Evolutionary conservation across 2,113 vertebrate genomes (phyloP), one percentile per base, ranked within the genome.

Genomic region (Hippocampus barbouri): DNA sequence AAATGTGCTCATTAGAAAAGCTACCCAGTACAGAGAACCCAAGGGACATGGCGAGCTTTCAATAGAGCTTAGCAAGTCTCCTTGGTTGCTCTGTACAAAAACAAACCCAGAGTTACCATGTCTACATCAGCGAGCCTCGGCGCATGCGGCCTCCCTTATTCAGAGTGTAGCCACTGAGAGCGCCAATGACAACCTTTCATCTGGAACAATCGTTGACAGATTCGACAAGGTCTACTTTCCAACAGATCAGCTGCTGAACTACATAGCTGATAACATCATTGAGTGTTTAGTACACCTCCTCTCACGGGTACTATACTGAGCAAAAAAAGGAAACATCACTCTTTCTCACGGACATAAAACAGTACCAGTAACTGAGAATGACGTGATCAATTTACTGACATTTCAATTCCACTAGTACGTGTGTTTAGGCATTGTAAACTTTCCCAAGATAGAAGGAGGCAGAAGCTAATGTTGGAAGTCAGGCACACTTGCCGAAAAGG

Each of bases 41-140:
- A 74, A 67, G 23, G 73, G 82, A 43, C 43, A 66, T 59, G 69
- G 49, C 25, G 62, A 66, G 72, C 75, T 84, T 83, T 86, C 66
- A 73, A 71, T 67, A 75, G 80, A 81, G 81, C 75, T 79, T 71
- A 83, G 77, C 54, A 69, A 40, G 79, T 85, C 76, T 70, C 79
- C 66, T 40, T 9, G 30, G 84, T 75, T 73, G 88, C 76, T 62
- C 38, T 16, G 16, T 68, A 76, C 63, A 78, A 86, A 43, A 89
- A 90, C 83, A 90, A 85, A 84, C 54, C 70, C 71, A 0, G 8
- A 53, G 91, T 91, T 91, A 79, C 91, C 86, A 90, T 90, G 86
- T 79, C 89, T 90, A 92, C 91, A 73, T 68, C 76, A 73, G 23
- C 4, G 45, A 72, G 70, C 77, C 75, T 66, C 30, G 47, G 75